Evolutionary conservation across 2,797 vertebrate species (phyloP), one percentile per base, ranked within the genome.

Genomic region (Stomatorhinus walkeri): DNA sequence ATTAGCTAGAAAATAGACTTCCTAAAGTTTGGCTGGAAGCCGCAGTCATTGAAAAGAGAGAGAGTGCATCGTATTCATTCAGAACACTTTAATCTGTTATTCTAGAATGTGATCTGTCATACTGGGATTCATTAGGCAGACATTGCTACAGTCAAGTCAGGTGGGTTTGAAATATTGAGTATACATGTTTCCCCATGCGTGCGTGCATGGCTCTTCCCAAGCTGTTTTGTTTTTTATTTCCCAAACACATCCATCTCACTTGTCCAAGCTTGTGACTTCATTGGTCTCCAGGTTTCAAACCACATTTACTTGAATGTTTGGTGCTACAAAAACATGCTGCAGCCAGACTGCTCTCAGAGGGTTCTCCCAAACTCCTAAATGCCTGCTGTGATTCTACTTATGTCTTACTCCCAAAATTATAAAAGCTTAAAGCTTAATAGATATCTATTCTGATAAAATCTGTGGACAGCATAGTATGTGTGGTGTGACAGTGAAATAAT

Each of bases 1-100:
- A 72, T 72, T 72, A 36, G 68, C 68, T 36, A 36, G 68, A 72
- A 72, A 72, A 72, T 36, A 72, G 68, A 36, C 32, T 72, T 72
- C 68, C 28, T 72, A 72, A 72, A 72, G 9, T 72, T 72, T 72
- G 68, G 68, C 68, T 72, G 68, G 68, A 72, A 72, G 64, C 64
- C 32, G 4, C 64, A 36, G 64, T 36, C 28, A 36, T 72, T 72
- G 32, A 36, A 72, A 72, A 32, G 68, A 72, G 64, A 68, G 68
- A 72, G 56, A 22, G 56, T 6, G 28, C 32, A 36, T 68, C 28
- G 61, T 32, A 32, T 68, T 68, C 61, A 68, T 72, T 72, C 68
- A 81, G 40, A 81, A 46, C 40, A 43, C 76, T 81, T 46, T 81
- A 81, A 81, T 46, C 76, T 81, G 19, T 43, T 46, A 81, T 81